Percentiles rank a stretch among this genome's conserved stretches.
These are phyloP conservation scores for Artibeus lituratus DNA, from an alignment of 2,797 vertebrate genomes.

Conservation along the genomic window DNA sequence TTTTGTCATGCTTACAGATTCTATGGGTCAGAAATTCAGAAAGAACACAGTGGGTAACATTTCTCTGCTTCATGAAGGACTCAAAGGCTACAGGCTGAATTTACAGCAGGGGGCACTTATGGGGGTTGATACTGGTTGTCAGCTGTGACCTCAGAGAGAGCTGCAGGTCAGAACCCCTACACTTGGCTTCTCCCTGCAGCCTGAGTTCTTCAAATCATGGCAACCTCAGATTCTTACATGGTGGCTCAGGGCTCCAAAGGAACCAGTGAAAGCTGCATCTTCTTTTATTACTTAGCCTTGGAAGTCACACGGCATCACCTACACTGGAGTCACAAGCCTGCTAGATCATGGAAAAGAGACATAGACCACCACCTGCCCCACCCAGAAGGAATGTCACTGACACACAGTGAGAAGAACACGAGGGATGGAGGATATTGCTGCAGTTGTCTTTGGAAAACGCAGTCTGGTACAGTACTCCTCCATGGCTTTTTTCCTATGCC, in stretches of 20 bases:
- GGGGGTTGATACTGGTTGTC: not conserved
- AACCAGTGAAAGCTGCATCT: not conserved
- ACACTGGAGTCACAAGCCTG: not conserved
- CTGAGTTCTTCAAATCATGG: constrained; percentile 4
- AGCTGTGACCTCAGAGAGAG: not conserved
- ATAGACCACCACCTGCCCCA: not conserved
- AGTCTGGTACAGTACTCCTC: not conserved
- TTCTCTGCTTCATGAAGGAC: not conserved
- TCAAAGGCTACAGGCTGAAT: not conserved
- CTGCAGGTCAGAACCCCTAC: not conserved
- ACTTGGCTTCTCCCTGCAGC: not conserved
- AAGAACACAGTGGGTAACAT: not conserved
- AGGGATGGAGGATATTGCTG: not conserved
- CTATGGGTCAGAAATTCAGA: not conserved
- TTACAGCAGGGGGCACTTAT: not conserved
- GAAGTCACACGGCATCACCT: not conserved
- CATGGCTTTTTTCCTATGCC: not conserved
- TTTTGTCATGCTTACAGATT: not conserved
- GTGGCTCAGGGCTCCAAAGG: not conserved
- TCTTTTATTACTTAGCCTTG: not conserved
- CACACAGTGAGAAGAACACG: not conserved
- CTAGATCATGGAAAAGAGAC: not conserved
- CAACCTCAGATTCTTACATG: not conserved
- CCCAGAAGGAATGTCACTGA: not conserved
- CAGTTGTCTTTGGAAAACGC: not conserved